A percentile compares a stretch with the other conserved stretches of the same genome.
Conservation (phyloP, 1,140 invertebrate species). For the Condylostylus longicornis region DNA sequence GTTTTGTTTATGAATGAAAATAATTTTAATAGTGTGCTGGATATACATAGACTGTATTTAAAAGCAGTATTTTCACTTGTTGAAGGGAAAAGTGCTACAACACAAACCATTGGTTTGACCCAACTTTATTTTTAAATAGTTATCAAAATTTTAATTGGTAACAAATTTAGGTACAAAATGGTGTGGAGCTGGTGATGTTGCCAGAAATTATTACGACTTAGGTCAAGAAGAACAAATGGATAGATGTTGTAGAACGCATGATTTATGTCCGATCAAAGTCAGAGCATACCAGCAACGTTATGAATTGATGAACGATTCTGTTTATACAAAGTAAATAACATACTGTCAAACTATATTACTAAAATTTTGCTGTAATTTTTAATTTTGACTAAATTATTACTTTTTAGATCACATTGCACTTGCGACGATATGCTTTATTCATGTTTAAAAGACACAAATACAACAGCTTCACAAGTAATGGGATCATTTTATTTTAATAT, state of each 20-base stretch:
- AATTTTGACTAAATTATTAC: background rate
- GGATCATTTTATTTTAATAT: conserved; percentile 80
- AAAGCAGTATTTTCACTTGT: too few species aligned
- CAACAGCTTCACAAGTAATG: conserved; percentile 56
- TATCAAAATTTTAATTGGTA: too few species aligned
- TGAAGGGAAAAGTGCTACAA: too few species aligned
- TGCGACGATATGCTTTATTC: conserved; percentile 69
- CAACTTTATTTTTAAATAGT: too few species aligned
- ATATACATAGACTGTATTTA: too few species aligned
- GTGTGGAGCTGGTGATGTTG: conserved; percentile 76
- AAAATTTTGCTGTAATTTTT: background rate
- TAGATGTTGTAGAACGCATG: conserved; percentile 70
- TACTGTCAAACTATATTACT: background rate
- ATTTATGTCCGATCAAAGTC: conserved; percentile 59
- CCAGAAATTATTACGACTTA: conserved; percentile 65
- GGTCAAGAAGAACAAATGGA: conserved; percentile 56
- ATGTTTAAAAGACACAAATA: conserved; percentile 59
- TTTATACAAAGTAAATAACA: conserved; percentile 61
- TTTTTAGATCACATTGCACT: conserved; percentile 55
- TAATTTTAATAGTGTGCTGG: too few species aligned
- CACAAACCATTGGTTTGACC: too few species aligned
- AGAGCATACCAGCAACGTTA: conserved; percentile 56
- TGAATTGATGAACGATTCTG: conserved; percentile 64
- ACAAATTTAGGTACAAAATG: conserved; percentile 60
- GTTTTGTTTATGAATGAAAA: too few species aligned